Evolutionary conservation across 2,888 invertebrate species (phyloP), one percentile per base, ranked within the genome.

Genomic region (Nasonovia ribisnigri): DNA sequence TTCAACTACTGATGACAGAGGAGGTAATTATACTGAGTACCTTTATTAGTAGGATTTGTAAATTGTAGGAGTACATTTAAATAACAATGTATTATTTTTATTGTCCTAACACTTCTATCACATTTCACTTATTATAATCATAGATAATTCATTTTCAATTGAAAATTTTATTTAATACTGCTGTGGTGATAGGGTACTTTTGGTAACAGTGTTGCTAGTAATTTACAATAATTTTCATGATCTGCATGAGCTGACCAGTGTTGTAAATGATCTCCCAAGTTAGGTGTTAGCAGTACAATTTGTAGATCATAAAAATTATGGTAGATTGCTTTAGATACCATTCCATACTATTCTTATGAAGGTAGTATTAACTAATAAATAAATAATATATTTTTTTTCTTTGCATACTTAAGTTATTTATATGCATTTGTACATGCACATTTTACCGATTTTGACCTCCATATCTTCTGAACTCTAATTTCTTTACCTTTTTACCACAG

Each of bases 1-100:
- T 67, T 93, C 86, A 51, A 67, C 48, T 90, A 93, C 84, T 84
- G 93, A 93, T 60, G 93, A 93, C 36, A 84, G 92, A 93, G 92
- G 92, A 87, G 93, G 93, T 93, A 90, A 46, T 46, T 84, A 42
- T 16, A n/a, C 11, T 11, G 16, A 3, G 6, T 20, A 57, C 43
- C 11, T 29, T 42, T 88, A 88, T 92, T 67, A 20, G 54, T n/a
- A 77, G 1, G 1, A 36, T 20, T 77, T 77, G 36, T 36, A 77
- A 77, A 20, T 77, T 77, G 36, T 77, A 20, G 36, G 3, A 36
- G 2, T 36, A n/a, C 0, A 3, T 54, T 54, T 26, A 6, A 60
- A 60, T 60, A 11, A 60, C 13, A 60, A 60, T 60, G 3, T 13
- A 42, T 11, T 26, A 43, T 84, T 67, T 77, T n/a, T 54, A 48